A percentile compares a stretch with the other conserved stretches of the same genome.
Conservation (phyloP, 2,113 vertebrate genomes). For the Paramormyrops kingsleyae region DNA sequence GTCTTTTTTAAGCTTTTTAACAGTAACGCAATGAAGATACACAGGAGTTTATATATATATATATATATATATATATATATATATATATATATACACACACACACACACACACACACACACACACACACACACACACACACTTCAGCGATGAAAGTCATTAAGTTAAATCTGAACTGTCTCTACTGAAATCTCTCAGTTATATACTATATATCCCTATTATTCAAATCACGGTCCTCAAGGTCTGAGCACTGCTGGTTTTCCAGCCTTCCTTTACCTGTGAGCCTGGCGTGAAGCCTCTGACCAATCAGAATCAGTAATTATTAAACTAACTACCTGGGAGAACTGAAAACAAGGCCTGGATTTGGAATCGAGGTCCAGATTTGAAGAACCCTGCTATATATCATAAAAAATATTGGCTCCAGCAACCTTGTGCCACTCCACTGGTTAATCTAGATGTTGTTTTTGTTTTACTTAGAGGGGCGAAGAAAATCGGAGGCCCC, state of each 20-base stretch:
- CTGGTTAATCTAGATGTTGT: not conserved
- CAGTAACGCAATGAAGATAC: not conserved
- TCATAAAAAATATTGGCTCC: not conserved
- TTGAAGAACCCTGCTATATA: not conserved
- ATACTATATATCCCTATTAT: not conserved
- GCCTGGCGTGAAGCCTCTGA: no score
- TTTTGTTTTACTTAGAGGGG: conserved; percentile 61
- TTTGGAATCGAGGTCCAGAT: no score
- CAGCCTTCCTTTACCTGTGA: no score
- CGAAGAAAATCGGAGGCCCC: conserved; percentile 80
- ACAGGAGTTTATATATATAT: not conserved
- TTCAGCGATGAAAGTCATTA: not conserved
- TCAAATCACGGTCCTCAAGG: no score
- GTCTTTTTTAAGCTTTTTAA: not conserved
- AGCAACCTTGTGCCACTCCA: not conserved
- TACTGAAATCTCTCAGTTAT: not conserved
- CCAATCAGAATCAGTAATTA: no score
- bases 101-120: no score
- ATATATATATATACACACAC: not conserved
- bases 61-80: not conserved
- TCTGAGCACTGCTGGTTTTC: no score
- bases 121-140: no score
- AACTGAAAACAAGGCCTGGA: no score
- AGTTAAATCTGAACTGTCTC: not conserved
- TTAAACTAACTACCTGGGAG: no score